phyloP scores from a whole-genome alignment of 1,140 invertebrate genomes.

The Delia radicum region DNA sequence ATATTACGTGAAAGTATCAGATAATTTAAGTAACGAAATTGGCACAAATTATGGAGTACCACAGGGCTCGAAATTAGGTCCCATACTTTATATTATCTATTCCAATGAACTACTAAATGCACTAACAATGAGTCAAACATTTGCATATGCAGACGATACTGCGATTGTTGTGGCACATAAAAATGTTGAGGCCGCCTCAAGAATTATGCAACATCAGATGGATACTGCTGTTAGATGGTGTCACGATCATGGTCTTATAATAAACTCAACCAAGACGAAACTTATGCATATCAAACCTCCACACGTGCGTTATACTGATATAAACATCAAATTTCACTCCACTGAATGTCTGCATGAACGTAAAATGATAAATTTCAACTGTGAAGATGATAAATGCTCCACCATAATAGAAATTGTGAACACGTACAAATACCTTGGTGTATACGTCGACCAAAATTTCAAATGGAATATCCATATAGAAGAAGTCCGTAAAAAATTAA shows the following conservation, averaged over 20 bases:
- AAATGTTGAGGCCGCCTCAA: background rate
- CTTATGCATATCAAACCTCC: background rate
- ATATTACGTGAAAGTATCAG: background rate
- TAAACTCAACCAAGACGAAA: background rate
- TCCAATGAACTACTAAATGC: background rate
- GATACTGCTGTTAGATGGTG: background rate
- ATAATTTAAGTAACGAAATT: background rate
- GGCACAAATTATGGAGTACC: background rate
- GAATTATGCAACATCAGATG: background rate
- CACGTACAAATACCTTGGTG: background rate
- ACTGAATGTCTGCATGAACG: background rate
- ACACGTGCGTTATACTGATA: background rate
- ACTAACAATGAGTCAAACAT: background rate
- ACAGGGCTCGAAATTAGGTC: background rate
- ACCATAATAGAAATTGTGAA: background rate
- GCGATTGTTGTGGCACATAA: background rate
- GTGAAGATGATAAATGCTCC: background rate
- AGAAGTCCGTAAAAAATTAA: background rate
- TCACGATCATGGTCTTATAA: background rate
- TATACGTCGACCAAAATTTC: background rate
- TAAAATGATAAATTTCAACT: background rate
- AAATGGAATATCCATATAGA: background rate
- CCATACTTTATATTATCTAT: background rate
- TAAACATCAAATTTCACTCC: background rate
- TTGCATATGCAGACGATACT: slow-evolving; percentile 10